Evolutionary conservation across 2,888 invertebrate species (phyloP).

Genomic region (Seira musarum): DNA sequence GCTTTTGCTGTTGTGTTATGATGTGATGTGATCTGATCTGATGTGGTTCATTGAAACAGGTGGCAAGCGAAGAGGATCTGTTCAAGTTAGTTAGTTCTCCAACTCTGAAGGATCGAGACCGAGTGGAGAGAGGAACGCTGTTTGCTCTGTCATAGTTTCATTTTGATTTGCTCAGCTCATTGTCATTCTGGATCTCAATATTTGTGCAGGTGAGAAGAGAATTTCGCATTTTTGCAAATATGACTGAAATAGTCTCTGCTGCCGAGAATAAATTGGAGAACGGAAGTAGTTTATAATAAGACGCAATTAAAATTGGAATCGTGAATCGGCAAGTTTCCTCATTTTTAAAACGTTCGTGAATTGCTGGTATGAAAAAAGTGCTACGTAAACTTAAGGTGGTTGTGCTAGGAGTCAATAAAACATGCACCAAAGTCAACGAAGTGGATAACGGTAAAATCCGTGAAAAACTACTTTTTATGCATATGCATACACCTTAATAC

Average conservation of each 20-base stretch:
- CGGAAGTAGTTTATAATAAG: too few relatives aligned
- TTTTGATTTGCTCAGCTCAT: not conserved
- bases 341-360: too few relatives aligned
- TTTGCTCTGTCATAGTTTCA: not conserved
- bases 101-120: not conserved
- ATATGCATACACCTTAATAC: not conserved
- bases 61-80: conserved; percentile 28
- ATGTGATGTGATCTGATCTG: not conserved
- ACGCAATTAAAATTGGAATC: too few relatives aligned
- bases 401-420: not conserved
- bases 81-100: not conserved
- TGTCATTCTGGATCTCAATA: conserved; percentile 13
- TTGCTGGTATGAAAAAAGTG: not conserved
- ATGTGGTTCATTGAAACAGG: conserved; percentile 46
- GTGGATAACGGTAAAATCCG: not conserved
- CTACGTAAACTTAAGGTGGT: not conserved
- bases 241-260: too few relatives aligned
- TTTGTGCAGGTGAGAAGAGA: too few relatives aligned
- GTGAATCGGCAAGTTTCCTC: too few relatives aligned
- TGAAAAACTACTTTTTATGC: not conserved
- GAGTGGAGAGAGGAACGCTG: too few relatives aligned
- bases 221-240: too few relatives aligned
- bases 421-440: not conserved
- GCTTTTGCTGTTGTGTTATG: too few relatives aligned
- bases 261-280: too few relatives aligned